Conservation (phyloP, 2,888 invertebrate species). For the Lithosia quadra region DNA sequence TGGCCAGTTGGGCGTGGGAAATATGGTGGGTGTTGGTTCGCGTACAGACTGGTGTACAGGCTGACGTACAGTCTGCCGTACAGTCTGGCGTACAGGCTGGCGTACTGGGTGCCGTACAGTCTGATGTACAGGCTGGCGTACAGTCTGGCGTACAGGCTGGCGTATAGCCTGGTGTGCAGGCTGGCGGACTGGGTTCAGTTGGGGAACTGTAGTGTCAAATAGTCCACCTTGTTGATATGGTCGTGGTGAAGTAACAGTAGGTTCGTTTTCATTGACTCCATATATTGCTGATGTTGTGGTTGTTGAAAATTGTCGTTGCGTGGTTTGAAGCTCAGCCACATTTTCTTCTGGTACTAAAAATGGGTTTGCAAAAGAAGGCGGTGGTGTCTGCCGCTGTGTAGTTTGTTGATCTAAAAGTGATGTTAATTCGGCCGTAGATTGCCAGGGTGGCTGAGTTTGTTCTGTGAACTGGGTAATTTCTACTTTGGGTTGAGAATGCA, state of each 20-base stretch:
- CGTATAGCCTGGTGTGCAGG: conserved; percentile 20
- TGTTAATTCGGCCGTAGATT: conserved; percentile 22
- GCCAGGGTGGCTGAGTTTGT: conserved; percentile 28
- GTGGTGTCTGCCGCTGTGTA: conserved; percentile 12
- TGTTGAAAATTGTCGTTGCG: conserved; percentile 16
- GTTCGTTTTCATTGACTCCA: conserved; percentile 64
- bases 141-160: conserved; percentile 1
- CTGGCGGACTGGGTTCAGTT: conserved; percentile 14
- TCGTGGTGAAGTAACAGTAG: conserved; percentile 44
- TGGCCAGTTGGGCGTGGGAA: conserved; percentile 19
- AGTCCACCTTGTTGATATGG: conserved; percentile 28
- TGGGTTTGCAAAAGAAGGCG: conserved; percentile 20
- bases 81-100: conserved; percentile 25
- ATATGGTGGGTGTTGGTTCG: conserved; percentile 28
- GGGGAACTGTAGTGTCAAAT: conserved; percentile 21
- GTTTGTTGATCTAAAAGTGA: conserved; percentile 17
- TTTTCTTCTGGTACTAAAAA: conserved; percentile 27
- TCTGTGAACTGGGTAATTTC: conserved; percentile 33
- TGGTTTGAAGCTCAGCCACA: conserved; percentile 9
- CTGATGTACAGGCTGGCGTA: conserved; percentile 16
- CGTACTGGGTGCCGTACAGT: background rate
- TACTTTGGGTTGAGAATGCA: conserved; percentile 23
- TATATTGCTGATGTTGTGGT: conserved; percentile 39
- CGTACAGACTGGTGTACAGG: background rate
- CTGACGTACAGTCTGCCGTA: no score